phyloP scores from a whole-genome alignment of 2,113 vertebrate genomes.

The Podiceps cristatus region DNA sequence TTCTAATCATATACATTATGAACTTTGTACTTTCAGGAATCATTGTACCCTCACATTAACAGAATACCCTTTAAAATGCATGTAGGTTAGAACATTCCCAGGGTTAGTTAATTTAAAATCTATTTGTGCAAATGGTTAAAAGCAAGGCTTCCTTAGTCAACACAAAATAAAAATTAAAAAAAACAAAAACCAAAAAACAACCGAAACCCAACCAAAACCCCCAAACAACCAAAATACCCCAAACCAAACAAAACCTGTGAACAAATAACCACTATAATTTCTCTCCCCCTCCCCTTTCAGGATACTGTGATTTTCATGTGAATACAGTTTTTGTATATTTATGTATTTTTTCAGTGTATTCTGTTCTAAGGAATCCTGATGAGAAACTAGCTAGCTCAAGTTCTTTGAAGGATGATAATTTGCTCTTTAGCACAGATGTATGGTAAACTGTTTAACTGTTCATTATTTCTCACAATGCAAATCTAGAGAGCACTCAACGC shows the following conservation, averaged over 20 bases:
- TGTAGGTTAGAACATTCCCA: not conserved
- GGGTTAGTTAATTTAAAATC: not conserved
- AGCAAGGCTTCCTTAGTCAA: not conserved
- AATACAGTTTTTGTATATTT: not conserved
- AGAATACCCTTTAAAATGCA: not conserved
- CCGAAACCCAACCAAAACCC: not conserved
- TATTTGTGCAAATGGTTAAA: not conserved
- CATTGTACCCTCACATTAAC: not conserved
- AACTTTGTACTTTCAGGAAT: not conserved
- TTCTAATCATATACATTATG: not conserved
- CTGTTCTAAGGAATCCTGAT: not conserved
- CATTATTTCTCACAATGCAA: not conserved
- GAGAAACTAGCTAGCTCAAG: not conserved
- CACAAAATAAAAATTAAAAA: not conserved
- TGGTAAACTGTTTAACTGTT: not conserved
- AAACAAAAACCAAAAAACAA: not conserved
- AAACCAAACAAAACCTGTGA: not conserved
- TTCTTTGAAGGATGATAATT: not conserved
- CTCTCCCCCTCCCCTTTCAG: not conserved
- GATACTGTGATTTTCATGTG: not conserved
- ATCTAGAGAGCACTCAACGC: not conserved
- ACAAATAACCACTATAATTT: not conserved
- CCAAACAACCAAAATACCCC: not conserved
- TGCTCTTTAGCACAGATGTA: not conserved
- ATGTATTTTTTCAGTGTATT: not conserved